Evolutionary conservation across 1,140 invertebrate species (phyloP).

Genomic region (Drosophila pandora): DNA sequence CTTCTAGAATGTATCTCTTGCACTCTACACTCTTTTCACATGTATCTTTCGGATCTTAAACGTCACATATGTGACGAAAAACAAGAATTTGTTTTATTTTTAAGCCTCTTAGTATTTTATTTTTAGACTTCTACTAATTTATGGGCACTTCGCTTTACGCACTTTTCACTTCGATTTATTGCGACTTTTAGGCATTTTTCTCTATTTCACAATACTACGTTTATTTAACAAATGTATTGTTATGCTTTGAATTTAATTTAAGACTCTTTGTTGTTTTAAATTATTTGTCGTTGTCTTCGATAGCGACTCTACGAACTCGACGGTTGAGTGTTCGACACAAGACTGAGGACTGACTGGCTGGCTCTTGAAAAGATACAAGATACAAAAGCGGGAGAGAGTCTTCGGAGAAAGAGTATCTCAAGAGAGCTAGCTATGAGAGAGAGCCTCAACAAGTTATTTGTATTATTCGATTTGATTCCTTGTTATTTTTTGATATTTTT

Average conservation of each 20-base stretch:
- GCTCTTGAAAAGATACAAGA: conserved; percentile 12
- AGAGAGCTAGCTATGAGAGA: not conserved
- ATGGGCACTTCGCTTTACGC: conserved; percentile 41
- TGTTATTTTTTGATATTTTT: conserved; percentile 39
- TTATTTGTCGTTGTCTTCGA: conserved; percentile 72
- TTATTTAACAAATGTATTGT: conserved; percentile 51
- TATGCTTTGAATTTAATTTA: conserved; percentile 10
- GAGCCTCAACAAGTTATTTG: conserved; percentile 26
- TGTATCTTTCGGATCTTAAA: conserved; percentile 12
- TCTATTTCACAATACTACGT: conserved; percentile 60
- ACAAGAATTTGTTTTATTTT: conserved; percentile 26
- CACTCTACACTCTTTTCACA: conserved; percentile 26
- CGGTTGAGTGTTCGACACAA: conserved; percentile 70
- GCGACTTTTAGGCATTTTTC: conserved; percentile 42
- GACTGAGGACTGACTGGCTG: conserved; percentile 54
- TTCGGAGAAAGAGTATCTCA: not conserved
- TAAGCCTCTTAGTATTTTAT: conserved; percentile 33
- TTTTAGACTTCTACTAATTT: conserved; percentile 43
- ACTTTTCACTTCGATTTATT: conserved; percentile 53
- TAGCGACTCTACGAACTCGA: conserved; percentile 54
- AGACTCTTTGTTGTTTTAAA: conserved; percentile 14
- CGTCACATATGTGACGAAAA: conserved; percentile 50
- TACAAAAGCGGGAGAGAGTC: conserved; percentile 4
- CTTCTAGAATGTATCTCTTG: not conserved
- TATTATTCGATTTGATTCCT: conserved; percentile 34